Base-by-base conservation (phyloP, 2,113 vertebrate genomes). In the Catharus bicknelli region DNA sequence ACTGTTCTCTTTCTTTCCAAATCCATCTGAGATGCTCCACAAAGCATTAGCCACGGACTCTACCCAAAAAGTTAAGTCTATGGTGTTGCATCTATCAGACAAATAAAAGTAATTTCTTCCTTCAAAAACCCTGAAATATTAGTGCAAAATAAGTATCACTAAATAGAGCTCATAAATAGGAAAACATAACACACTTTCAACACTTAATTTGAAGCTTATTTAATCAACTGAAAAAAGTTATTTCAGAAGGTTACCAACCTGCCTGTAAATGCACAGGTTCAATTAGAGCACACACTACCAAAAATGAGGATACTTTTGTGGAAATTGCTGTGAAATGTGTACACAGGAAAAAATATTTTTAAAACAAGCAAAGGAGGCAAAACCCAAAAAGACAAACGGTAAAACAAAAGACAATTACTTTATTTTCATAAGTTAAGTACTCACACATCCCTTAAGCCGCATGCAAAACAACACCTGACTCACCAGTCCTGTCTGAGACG, bases 401-500 rank as follows among this genome's bases (percentile, higher is more conserved):
- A 42, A 22, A 55, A 11, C 13, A 36, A 9, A 14, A 22, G 3
- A 2, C 8, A 6, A 11, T 4, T 9, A 19, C 10, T 70, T 38
- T 17, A 34, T 30, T 57, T 36, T 25, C 27, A 34, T 21, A 30
- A 34, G 34, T 4, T 0, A 51, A 20, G 25, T 1, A 3, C 17
- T 13, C 4, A 1, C 5, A 2, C 18, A 3, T 29, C 7, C 58
- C 11, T n/a, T 8, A 43, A 0, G 3, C 29, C 7, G 9, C 32
- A 16, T 0, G 5, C 26, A 21, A 9, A 51, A 30, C 27, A 58
- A 5, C 25, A 15, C 58, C 62, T 6, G 43, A 96, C 97, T 97
- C 95, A 98, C 98, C 97, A 5, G 95, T 67, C 86, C 82, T 86
- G 27, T 95, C 95, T 1, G 91, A 64, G 64, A 59, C 70, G 29